Percentiles rank a stretch among this genome's conserved stretches.
Conservation (phyloP, 2,888 invertebrate species). For the Parascotia fuliginaria region DNA sequence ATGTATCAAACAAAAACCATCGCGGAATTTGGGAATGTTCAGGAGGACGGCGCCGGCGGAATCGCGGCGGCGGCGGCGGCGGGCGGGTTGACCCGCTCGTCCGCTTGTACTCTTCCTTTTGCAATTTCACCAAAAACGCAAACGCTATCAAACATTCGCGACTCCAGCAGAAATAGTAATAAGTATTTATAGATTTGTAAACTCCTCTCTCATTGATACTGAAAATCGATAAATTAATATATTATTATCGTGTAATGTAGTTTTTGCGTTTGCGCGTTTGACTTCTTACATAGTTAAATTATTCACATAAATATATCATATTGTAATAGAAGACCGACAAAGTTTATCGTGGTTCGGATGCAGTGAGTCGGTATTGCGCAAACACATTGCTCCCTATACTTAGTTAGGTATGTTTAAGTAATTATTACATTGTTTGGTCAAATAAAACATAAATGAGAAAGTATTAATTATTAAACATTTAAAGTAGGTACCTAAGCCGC, state of each 20-base stretch:
- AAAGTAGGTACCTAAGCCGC: too few relatives aligned
- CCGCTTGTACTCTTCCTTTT: conserved; percentile 74
- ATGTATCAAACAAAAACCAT: conserved; percentile 51
- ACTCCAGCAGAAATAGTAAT: conserved; percentile 4
- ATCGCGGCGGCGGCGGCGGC: conserved; percentile 39
- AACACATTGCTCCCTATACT: conserved; percentile 56
- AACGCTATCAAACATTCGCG: conserved; percentile 44
- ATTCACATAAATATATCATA: conserved; percentile 36
- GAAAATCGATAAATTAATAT: not conserved
- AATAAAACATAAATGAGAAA: conserved; percentile 4
- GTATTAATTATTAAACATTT: not conserved
- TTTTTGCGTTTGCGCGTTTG: conserved; percentile 1
- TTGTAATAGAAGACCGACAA: conserved; percentile 74
- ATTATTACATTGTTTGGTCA: conserved; percentile 21
- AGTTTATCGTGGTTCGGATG: conserved; percentile 83
- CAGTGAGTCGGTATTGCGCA: conserved; percentile 79
- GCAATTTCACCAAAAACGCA: conserved; percentile 72
- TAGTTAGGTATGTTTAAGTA: too few relatives aligned
- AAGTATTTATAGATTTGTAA: not conserved
- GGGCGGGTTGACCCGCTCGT: conserved; percentile 62
- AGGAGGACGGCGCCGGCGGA: conserved; percentile 29
- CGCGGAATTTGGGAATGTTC: conserved; percentile 62
- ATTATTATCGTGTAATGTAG: not conserved
- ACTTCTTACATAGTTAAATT: conserved; percentile 26
- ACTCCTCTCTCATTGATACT: not conserved